Percentiles rank a stretch among this genome's conserved stretches.
phyloP scores from a whole-genome alignment of 37 sponge, comb jelly and placozoan genomes.

The Crambe crambe region DNA sequence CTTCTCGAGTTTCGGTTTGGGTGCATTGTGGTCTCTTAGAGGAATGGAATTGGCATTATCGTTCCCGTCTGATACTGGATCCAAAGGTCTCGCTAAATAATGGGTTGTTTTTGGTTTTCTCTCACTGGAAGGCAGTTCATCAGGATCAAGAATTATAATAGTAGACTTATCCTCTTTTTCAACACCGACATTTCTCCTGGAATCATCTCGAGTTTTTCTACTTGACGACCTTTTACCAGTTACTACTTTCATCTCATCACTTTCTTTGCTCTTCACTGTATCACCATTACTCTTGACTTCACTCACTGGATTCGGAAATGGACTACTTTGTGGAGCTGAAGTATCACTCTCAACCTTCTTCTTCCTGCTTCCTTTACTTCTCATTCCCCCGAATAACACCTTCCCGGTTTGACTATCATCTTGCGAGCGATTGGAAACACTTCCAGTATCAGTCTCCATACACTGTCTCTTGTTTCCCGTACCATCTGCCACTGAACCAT shows the following conservation, averaged over 20 bases:
- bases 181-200: not conserved
- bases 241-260: not conserved
- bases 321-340: too few relatives aligned
- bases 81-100: not conserved
- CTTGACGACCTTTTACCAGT: not conserved
- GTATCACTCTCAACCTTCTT: too few relatives aligned
- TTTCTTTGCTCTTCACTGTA: not conserved
- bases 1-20: too few relatives aligned
- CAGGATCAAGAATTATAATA: not conserved
- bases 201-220: not conserved
- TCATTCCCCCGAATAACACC: not conserved
- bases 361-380: not conserved
- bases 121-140: not conserved
- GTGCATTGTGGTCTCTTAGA: too few relatives aligned
- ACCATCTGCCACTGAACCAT: too few relatives aligned
- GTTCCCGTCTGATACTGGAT: not conserved
- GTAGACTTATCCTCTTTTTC: not conserved
- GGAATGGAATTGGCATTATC: too few relatives aligned
- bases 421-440: not conserved
- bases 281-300: not conserved
- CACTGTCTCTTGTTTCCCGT: conserved; percentile 11
- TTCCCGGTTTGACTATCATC: not conserved
- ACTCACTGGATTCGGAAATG: too few relatives aligned
- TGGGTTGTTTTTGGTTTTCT: not conserved
- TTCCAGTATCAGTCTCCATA: not conserved